Percentiles rank a stretch among this genome's conserved stretches.
Evolutionary conservation across 1,140 invertebrate species (phyloP).

Genomic region (Drosophila micromelanica): DNA sequence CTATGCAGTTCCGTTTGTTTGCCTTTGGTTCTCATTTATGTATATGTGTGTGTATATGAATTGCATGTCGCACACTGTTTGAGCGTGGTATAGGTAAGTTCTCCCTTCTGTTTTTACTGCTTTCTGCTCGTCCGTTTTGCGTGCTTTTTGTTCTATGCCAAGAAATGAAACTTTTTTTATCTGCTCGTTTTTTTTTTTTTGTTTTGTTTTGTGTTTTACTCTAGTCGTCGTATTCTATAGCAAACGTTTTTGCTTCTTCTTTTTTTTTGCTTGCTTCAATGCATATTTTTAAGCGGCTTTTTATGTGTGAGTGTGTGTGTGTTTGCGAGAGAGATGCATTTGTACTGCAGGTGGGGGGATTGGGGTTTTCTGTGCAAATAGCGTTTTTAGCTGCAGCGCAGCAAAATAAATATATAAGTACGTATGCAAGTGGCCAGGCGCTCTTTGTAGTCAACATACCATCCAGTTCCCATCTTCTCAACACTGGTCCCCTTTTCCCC

Average conservation of each 20-base stretch:
- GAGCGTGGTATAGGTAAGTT: constrained; percentile 79
- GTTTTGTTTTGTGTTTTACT: constrained; percentile 39
- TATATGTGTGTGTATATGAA: constrained; percentile 38
- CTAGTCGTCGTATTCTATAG: constrained; percentile 56
- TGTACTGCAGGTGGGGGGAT: not conserved
- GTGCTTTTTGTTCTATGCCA: constrained; percentile 69
- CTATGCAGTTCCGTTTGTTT: constrained; percentile 35
- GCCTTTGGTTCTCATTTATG: not conserved
- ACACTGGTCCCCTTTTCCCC: not conserved
- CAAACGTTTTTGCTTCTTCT: constrained; percentile 22
- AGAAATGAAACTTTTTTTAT: constrained; percentile 68
- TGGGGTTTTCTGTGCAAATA: constrained; percentile 47
- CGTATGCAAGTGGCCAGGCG: constrained; percentile 37
- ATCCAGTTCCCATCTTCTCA: constrained; percentile 10
- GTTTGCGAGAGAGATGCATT: constrained; percentile 2
- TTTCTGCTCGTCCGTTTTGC: constrained; percentile 50
- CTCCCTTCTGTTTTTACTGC: constrained; percentile 65
- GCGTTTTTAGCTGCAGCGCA: constrained; percentile 55
- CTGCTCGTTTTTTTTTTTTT: constrained; percentile 36
- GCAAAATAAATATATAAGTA: constrained; percentile 54
- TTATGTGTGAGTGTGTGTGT: constrained; percentile 26
- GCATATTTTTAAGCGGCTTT: constrained; percentile 76
- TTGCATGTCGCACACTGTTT: constrained; percentile 73
- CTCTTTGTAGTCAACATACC: constrained; percentile 41
- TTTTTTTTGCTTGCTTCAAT: constrained; percentile 56